A percentile compares a stretch with the other conserved stretches of the same genome.
Evolutionary conservation across 2,888 invertebrate genomes (phyloP).

Genomic region (Drosophila pseudotalamancana): DNA sequence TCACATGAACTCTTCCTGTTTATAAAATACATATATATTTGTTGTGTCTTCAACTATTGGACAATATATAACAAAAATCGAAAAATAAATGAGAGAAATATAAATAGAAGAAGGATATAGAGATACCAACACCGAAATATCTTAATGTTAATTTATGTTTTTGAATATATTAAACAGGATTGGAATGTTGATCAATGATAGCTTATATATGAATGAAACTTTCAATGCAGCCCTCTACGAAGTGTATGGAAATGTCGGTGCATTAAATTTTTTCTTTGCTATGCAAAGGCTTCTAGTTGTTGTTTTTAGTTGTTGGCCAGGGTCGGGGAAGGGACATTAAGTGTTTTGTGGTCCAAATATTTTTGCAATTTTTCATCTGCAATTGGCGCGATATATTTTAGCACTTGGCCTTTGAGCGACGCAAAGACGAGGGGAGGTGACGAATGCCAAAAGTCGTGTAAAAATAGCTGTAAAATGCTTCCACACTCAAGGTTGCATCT

Average conservation of each 20-base stretch:
- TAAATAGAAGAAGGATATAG: too few species aligned
- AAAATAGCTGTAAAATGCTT: constrained; percentile 70
- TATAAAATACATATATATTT: too few species aligned
- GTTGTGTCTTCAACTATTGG: too few species aligned
- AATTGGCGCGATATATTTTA: constrained; percentile 50
- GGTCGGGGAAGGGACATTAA: constrained; percentile 25
- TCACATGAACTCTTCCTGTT: too few species aligned
- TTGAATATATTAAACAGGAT: too few species aligned
- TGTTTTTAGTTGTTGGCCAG: constrained; percentile 1
- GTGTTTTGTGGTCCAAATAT: constrained; percentile 62
- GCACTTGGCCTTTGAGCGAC: constrained; percentile 37
- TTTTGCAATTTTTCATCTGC: constrained; percentile 61
- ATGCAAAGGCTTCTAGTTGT: constrained; percentile 29
- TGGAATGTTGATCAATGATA: background rate
- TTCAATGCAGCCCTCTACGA: background rate
- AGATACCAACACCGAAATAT: too few species aligned
- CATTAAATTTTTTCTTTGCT: background rate
- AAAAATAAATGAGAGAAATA: too few species aligned
- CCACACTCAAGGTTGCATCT: constrained; percentile 45
- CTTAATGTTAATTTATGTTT: too few species aligned
- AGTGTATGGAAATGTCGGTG: constrained; percentile 20
- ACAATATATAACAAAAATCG: too few species aligned
- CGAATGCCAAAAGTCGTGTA: constrained; percentile 49
- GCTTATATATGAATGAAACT: background rate
- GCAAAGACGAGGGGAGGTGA: constrained; percentile 5